These are phyloP conservation scores for Chloromyia formosa DNA, from an alignment of 2,888 invertebrate genomes.

Conservation along the genomic window DNA sequence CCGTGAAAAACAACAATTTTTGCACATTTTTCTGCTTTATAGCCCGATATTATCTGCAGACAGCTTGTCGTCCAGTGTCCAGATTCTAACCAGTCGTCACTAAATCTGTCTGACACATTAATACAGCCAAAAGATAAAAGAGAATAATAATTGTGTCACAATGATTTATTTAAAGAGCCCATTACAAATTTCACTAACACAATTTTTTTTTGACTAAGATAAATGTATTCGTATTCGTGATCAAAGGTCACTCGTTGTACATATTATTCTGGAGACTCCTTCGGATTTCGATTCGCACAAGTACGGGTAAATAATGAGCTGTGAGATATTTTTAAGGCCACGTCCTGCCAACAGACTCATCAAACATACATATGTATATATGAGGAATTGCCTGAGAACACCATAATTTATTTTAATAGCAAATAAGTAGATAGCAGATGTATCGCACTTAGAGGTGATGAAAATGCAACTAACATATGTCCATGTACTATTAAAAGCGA, in stretches of 20 bases:
- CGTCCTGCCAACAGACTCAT: neutral
- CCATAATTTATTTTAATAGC: conserved; percentile 5
- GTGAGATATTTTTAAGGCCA: conserved; percentile 5
- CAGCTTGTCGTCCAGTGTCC: conserved; percentile 12
- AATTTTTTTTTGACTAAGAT: neutral
- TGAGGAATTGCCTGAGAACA: neutral
- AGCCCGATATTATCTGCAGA: conserved; percentile 1
- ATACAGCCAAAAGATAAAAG: neutral
- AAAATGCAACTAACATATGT: neutral
- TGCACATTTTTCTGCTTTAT: too few species aligned
- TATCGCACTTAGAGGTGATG: conserved; percentile 2
- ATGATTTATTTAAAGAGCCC: neutral
- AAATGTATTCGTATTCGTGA: neutral
- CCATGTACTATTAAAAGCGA: too few species aligned
- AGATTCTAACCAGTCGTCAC: neutral
- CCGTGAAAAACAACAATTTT: too few species aligned
- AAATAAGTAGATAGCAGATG: conserved; percentile 8
- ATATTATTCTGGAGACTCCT: neutral
- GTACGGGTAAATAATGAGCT: neutral
- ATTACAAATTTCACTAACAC: neutral
- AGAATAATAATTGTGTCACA: neutral
- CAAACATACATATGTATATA: neutral
- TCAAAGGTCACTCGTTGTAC: too few species aligned
- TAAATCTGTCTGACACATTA: neutral
- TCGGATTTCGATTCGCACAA: neutral